These are phyloP conservation scores for Metridium senile DNA, from an alignment of 92 coral and sea anemone species.

Conservation along the genomic window DNA sequence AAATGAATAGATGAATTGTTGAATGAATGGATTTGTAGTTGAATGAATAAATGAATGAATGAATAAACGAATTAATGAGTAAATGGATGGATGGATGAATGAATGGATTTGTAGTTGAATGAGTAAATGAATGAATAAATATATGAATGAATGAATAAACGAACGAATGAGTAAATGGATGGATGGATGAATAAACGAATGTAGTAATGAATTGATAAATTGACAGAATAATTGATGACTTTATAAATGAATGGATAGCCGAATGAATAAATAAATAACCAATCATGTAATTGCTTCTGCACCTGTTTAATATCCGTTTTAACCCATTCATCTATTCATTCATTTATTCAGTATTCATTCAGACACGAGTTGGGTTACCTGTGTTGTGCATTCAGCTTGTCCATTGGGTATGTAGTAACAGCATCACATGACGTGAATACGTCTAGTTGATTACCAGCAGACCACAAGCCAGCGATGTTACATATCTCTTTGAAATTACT, in stretches of 20 bases:
- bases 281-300: no score
- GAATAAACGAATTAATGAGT: not conserved
- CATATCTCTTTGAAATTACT: constrained; percentile 87
- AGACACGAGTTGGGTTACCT: constrained; percentile 40
- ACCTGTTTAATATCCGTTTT: no score
- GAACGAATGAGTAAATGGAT: not conserved
- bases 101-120: not conserved
- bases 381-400: constrained; percentile 75
- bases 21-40: no score
- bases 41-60: no score
- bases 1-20: no score
- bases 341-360: no score
- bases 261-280: not conserved
- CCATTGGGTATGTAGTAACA: constrained; percentile 71
- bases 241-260: not conserved
- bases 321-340: no score
- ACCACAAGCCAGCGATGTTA: constrained; percentile 84
- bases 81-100: not conserved
- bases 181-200: not conserved
- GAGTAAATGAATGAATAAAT: not conserved
- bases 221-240: not conserved
- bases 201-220: not conserved
- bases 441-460: constrained; percentile 74
- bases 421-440: constrained; percentile 84
- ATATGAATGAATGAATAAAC: not conserved